phyloP scores from a whole-genome alignment of 2,888 invertebrate species.

The Eledone cirrhosa region DNA sequence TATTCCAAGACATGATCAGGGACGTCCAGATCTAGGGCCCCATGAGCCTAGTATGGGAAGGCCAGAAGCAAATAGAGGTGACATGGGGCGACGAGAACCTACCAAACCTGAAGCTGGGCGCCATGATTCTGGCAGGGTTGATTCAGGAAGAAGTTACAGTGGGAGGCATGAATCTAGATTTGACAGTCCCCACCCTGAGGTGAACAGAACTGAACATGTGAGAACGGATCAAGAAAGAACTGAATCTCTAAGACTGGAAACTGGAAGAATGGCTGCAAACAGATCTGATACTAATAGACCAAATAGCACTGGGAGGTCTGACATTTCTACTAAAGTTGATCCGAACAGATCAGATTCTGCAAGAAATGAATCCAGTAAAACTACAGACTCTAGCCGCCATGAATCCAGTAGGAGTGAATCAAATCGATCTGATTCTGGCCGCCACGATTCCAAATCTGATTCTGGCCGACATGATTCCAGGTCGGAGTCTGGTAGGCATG shows the following conservation, averaged over 20 bases:
- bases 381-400: too few relatives aligned
- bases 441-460: constrained; percentile 12
- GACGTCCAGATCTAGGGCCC: not conserved
- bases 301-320: not conserved
- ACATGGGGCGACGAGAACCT: not conserved
- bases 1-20: not conserved
- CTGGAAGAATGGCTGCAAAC: not conserved
- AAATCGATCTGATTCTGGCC: constrained; percentile 20
- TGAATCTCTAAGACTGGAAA: constrained; percentile 17
- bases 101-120: not conserved
- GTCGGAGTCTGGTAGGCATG: constrained; percentile 25
- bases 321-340: not conserved
- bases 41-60: not conserved
- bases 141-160: not conserved
- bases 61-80: not conserved
- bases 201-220: not conserved
- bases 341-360: not conserved
- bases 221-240: not conserved
- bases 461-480: constrained; percentile 5
- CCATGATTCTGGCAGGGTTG: not conserved
- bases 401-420: not conserved
- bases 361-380: not conserved
- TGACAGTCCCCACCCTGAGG: not conserved
- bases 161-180: constrained; percentile 11
- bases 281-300: not conserved